Base-by-base conservation (phyloP, 1,140 invertebrate genomes). In the Olivierus martensii region DNA sequence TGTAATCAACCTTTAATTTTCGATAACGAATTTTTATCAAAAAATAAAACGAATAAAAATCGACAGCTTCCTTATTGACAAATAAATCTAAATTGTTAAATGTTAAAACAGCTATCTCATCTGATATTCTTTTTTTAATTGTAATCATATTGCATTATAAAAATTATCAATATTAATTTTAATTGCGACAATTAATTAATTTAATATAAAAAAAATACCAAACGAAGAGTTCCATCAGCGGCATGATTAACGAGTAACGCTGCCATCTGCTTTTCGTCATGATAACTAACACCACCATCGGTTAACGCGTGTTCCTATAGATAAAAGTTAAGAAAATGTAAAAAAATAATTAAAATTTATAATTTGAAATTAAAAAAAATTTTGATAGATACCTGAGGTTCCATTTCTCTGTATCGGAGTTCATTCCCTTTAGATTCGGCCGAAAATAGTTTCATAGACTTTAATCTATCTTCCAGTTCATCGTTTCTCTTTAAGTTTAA, bases 251-350 rank as follows among this genome's bases (percentile, higher is more conserved):
- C 78, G 36, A 90, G 71, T 62, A 92, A 75, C 7, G 87, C 87
- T 18, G 87, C 87, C 71, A 84, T 79, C 62, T 84, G 88, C 15
- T 75, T 70, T 55, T 81, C 76, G 68, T 92, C 87, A 65, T 92
- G 87, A 69, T 87, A 92, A 17, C 85, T 76, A 51, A 87, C 82
- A 19, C 87, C 87, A 51, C 4, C 9, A 9, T 28, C 28, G 28
- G 28, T 6, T 6, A 28, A 6, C 28, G 28, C 28, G 89, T 74
- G 55, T 86, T 75, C 55, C 76, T 28, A 9, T 28, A 6, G 4
- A 28, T 28, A 43, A 5, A 48, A 51, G n/a, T 50, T 12, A 15
- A 15, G 15, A n/a, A 21, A 15, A 7, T 15, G 15, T 52, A 7
- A 12, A 12, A 2, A 46, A 28, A 22, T 18, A 15, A 14, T 18